phyloP scores from a whole-genome alignment of 1,140 invertebrate genomes.

The Caenorhabditis tropicalis region DNA sequence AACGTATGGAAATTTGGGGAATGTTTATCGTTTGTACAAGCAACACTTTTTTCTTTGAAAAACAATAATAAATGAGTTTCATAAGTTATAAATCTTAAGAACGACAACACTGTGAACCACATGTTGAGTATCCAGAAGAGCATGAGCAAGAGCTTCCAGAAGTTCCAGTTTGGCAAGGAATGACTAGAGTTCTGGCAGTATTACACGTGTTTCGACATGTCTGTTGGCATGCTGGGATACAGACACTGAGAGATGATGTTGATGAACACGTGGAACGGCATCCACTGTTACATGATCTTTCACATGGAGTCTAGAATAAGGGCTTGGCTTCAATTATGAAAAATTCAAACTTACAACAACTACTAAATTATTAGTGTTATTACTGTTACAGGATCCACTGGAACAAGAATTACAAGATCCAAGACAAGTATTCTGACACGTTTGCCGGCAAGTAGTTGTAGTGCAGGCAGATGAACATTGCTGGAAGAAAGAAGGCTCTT shows the following conservation, averaged over 20 bases:
- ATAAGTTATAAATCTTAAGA: not conserved
- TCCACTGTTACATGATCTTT: not conserved
- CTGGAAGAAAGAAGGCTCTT: not conserved
- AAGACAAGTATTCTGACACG: not conserved
- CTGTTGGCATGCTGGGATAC: constrained; percentile 13
- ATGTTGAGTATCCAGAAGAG: not conserved
- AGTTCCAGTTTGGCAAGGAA: not conserved
- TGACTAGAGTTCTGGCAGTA: not conserved
- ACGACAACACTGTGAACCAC: constrained; percentile 9
- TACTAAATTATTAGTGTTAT: not conserved
- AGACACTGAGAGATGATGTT: not conserved
- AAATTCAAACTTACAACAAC: not conserved
- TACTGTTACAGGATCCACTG: not conserved
- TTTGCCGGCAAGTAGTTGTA: not conserved
- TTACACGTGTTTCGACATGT: not conserved
- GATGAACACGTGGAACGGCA: constrained; percentile 19
- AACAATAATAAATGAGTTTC: not conserved
- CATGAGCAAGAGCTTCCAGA: constrained; percentile 11
- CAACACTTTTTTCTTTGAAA: not conserved
- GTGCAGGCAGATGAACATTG: constrained; percentile 24
- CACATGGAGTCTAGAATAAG: not conserved
- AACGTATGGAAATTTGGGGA: not conserved
- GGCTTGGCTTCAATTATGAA: not conserved
- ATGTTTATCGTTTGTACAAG: constrained; percentile 23
- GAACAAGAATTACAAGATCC: constrained; percentile 11